These are phyloP conservation scores for Cathartes aura DNA, from an alignment of 2,113 vertebrate genomes.

Conservation along the genomic window DNA sequence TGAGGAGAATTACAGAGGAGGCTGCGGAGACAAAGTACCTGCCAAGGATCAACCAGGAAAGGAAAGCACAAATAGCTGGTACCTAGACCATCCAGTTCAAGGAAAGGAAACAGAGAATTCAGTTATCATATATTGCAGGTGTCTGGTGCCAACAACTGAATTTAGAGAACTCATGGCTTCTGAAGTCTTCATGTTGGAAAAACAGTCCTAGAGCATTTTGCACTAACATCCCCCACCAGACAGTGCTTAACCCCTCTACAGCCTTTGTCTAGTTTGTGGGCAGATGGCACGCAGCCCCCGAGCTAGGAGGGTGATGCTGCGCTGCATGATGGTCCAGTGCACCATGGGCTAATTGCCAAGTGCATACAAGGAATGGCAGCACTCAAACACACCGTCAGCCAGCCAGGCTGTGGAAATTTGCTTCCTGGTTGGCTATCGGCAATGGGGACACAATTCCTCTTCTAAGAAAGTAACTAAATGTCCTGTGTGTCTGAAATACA, in stretches of 20 bases:
- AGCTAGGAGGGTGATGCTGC: not conserved
- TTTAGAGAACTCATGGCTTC: not conserved
- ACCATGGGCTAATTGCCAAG: not conserved
- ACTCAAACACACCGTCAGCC: no score
- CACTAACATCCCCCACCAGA: not conserved
- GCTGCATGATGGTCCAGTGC: not conserved
- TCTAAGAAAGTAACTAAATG: not conserved
- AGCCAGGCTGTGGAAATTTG: not conserved
- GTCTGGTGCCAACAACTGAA: not conserved
- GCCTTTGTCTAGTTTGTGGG: not conserved
- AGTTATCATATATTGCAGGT: not conserved
- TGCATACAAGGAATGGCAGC: no score
- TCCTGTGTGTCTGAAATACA: not conserved
- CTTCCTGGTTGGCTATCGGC: not conserved
- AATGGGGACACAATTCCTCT: not conserved
- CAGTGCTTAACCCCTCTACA: not conserved
- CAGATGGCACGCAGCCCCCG: not conserved
- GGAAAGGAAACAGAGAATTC: not conserved
- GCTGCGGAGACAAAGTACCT: not conserved
- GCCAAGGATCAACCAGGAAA: not conserved
- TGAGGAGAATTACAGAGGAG: not conserved
- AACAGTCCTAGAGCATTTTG: not conserved
- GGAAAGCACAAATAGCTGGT: not conserved
- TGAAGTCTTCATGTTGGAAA: not conserved
- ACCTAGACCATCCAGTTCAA: not conserved